A percentile compares a stretch with the other conserved stretches of the same genome.
Conservation (phyloP, 2,888 invertebrate genomes). For the Athrips mouffetella region DNA sequence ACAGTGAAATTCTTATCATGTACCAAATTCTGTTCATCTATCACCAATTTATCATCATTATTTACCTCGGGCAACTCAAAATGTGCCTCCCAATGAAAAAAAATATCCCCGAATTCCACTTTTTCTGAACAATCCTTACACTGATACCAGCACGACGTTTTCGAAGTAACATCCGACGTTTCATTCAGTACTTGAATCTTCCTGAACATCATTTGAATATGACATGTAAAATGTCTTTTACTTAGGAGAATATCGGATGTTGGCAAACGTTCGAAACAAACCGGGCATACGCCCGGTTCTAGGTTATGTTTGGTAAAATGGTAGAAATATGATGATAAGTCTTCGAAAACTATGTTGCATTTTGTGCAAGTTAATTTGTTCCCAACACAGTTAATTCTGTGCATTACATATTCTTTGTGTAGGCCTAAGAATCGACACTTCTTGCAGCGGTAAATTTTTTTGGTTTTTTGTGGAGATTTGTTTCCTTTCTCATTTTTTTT, state of each 20-base stretch:
- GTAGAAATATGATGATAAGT: constrained; percentile 25
- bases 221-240: constrained; percentile 8
- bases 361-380: background rate
- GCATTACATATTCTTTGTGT: background rate
- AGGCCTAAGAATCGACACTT: background rate
- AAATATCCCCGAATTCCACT: constrained; percentile 18
- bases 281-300: constrained; percentile 27
- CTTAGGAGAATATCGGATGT: no score
- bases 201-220: constrained; percentile 29
- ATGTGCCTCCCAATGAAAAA: constrained; percentile 47
- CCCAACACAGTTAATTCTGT: background rate
- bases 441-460: background rate
- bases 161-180: fast-evolving
- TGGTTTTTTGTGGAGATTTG: background rate
- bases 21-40: background rate
- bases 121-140: constrained; percentile 31
- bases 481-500: background rate
- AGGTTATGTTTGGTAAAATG: constrained; percentile 37
- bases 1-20: no score
- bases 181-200: constrained; percentile 19
- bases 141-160: constrained; percentile 16
- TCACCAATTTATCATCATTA: background rate
- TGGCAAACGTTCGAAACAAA: constrained; percentile 32
- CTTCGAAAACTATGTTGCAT: constrained; percentile 1
- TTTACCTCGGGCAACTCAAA: constrained; percentile 15